Evolutionary conservation across 2,888 invertebrate species (phyloP), one percentile per base, ranked within the genome.

Genomic region (Sinohyriopsis cumingii): DNA sequence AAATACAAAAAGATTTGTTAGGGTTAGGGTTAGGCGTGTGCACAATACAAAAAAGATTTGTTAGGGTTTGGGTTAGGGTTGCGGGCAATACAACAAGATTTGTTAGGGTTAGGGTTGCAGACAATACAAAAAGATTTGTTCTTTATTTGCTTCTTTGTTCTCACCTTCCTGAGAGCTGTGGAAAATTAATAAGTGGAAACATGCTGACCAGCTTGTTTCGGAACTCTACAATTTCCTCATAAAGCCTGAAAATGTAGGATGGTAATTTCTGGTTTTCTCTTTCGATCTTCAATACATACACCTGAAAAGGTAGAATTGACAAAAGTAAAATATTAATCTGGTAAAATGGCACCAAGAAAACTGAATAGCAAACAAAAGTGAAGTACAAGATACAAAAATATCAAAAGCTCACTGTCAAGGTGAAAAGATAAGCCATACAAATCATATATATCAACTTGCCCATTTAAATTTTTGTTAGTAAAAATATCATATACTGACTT

Each of bases 181-280:
- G 94, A 81, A 97, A 93, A 89, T 95, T 95, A 20, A 96, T 95
- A 79, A 97, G 92, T 0, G 98, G 97, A 92, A 96, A 98, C 89
- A 95, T 94, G 80, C 95, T 92, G 87, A 96, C 95, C 63, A 99
- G 92, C 91, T 98, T 98, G 90, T 96, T 95, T 89, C 98, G 96
- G 71, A 99, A 94, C 91, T 99, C 99, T 20, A 95, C 95, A 91
- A 99, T 98, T 91, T 99, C 99, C 84, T 96, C 95, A 91, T 97
- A 99, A 0, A 97, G 95, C 73, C 99, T 94, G 90, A 97, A 96
- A 67, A 99, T 92, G 86, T 95, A 95, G 78, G 95, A 94, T 0
- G 96, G 94, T 88, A 96, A 95, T n/a, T 93, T 93, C 88, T 96
- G 95, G 63, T 94, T 94, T 82, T 95, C 95, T 67, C 98, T 92